A percentile compares a stretch with the other conserved stretches of the same genome.
phyloP scores from a whole-genome alignment of 92 coral and sea anemone genomes.

The Parazoanthus atlanticus region DNA sequence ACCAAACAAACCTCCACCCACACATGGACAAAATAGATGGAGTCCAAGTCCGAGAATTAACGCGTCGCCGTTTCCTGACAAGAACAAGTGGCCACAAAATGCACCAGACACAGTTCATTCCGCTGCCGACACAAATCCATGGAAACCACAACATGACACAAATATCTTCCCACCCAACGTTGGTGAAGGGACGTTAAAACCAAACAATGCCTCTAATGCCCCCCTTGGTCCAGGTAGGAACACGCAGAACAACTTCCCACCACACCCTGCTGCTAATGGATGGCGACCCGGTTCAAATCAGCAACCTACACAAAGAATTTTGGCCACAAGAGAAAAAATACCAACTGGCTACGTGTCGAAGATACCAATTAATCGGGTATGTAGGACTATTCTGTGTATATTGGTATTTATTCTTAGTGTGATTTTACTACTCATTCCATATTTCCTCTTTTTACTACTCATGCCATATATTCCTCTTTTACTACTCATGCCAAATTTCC shows the following conservation, averaged over 20 bases:
- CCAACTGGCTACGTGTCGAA: constrained; percentile 12
- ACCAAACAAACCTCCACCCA: constrained; percentile 1
- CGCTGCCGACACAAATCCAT: neutral
- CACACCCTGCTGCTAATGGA: neutral
- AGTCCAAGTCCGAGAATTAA: neutral
- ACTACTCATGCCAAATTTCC: too few relatives aligned
- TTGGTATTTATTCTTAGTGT: neutral
- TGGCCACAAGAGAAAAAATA: constrained; percentile 38
- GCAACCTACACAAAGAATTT: constrained; percentile 21
- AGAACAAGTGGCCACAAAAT: constrained; percentile 20
- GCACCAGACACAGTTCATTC: neutral
- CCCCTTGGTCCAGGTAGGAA: neutral
- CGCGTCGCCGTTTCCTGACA: neutral
- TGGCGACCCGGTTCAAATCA: neutral
- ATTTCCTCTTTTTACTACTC: too few relatives aligned
- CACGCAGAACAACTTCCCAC: neutral
- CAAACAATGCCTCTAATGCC: neutral
- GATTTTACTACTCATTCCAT: neutral
- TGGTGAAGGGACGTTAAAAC: neutral
- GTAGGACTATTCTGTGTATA: neutral
- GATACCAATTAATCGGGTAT: constrained; percentile 11
- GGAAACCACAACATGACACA: neutral
- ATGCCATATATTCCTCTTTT: too few relatives aligned
- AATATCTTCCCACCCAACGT: constrained; percentile 5
- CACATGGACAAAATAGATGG: neutral